Evolutionary conservation across 2,797 vertebrate genomes (phyloP), one percentile per base, ranked within the genome.

Genomic region (Cephalopachus bancanus): DNA sequence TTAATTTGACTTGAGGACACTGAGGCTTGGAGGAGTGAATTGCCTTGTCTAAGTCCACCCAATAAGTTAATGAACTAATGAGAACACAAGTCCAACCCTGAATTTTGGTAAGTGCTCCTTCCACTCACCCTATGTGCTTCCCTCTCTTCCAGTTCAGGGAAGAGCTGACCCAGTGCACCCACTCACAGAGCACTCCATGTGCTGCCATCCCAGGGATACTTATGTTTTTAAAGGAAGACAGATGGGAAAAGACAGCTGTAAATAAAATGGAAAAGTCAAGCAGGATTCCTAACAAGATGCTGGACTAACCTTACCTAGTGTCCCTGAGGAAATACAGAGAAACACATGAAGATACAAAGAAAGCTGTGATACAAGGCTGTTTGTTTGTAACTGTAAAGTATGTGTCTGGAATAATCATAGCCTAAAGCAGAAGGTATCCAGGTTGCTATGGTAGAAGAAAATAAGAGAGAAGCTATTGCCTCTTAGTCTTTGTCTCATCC

Each of bases 1-100:
- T 62, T 60, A 83, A 88, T 71, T 62, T 95, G 65, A 83, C 37
- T 74, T 95, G 76, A 95, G 33, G 49, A 72, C 65, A 67, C 22
- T 24, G 51, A 85, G 12, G 30, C 28, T 96, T 62, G 26, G 28
- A 28, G 6, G 72, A 96, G 51, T 51, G 17, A 44, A 76, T 20
- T 15, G 75, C 60, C 65, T 91, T 79, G 26, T 19, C 11, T 81
- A 76, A 64, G 83, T 10, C 12, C 76, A 53, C 55, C 78, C 24
- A 59, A 51, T 53, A 83, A 49, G 22, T 93, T 49, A 75, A 19
- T 7, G 24, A 57, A 22, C 24, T 19, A 57, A 30, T 20, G 72
- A 74, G 71, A 86, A 49, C 28, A 22, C 11, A 76, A 67, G 16
- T 22, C 10, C 33, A n/a, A 1, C 30, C 24, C 2, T 33, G 19